phyloP scores from a whole-genome alignment of 2,888 invertebrate genomes.

The Hypena proboscidalis region DNA sequence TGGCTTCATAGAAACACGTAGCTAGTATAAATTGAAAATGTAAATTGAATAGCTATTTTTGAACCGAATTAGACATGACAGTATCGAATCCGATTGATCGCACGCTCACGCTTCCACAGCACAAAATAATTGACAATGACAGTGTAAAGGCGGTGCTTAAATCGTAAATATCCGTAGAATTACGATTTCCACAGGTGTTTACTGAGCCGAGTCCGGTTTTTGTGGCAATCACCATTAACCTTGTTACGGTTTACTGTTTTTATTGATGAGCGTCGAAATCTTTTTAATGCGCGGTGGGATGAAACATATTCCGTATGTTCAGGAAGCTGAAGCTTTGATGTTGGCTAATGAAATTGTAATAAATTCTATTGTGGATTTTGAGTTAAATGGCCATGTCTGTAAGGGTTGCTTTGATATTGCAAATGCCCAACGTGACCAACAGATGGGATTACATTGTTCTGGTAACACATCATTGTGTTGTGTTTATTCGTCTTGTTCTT shows the following conservation, averaged over 20 bases:
- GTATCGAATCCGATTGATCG: conserved; percentile 4
- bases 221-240: conserved; percentile 27
- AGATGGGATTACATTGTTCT: too few species aligned
- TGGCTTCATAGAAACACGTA: too few species aligned
- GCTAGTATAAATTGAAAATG: too few species aligned
- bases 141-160: background rate
- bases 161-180: conserved; percentile 23
- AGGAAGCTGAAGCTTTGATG: too few species aligned
- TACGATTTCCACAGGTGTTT: conserved; percentile 23
- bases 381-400: background rate
- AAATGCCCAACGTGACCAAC: too few species aligned
- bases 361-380: too few species aligned
- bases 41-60: too few species aligned
- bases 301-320: conserved; percentile 17
- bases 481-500: too few species aligned
- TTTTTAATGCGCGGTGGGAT: conserved; percentile 21
- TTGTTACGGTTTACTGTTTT: conserved; percentile 33
- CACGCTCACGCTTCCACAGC: conserved; percentile 6
- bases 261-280: conserved; percentile 9
- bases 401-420: too few species aligned
- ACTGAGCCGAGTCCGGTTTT: conserved; percentile 9
- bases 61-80: background rate
- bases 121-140: conserved; percentile 11
- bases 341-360: too few species aligned
- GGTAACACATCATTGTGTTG: too few species aligned